These are phyloP conservation scores for Tortrix viridana DNA, from an alignment of 2,888 invertebrate species.

Conservation along the genomic window DNA sequence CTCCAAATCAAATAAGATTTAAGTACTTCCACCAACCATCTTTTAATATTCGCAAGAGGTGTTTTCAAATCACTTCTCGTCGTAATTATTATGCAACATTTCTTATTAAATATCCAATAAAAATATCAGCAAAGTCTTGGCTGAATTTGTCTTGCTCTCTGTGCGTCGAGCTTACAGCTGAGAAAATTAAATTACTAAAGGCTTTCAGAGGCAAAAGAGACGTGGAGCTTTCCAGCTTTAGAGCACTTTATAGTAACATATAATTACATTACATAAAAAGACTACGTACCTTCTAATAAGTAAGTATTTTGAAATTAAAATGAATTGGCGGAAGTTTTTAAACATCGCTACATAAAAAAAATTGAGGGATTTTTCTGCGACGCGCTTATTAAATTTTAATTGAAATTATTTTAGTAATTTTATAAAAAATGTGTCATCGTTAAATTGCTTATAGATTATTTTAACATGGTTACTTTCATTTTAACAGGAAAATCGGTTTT, in stretches of 20 bases:
- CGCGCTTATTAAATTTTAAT: background rate
- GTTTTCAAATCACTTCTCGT: background rate
- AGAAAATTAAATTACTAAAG: slow-evolving; percentile 59
- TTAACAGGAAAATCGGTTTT: no score
- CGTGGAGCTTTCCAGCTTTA: slow-evolving; percentile 10
- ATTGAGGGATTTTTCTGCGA: background rate
- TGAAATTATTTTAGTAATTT: slow-evolving; percentile 1
- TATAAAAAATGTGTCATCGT: no score
- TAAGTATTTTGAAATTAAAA: background rate
- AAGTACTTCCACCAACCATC: no score
- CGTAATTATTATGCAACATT: background rate
- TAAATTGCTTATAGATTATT: no score
- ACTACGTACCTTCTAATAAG: background rate
- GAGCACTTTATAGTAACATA: slow-evolving; percentile 14
- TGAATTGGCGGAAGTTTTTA: background rate
- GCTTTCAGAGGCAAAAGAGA: slow-evolving; percentile 55
- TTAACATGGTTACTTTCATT: no score
- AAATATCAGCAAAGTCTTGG: slow-evolving; percentile 17
- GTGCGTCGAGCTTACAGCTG: slow-evolving; percentile 44
- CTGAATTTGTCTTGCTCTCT: slow-evolving; percentile 35
- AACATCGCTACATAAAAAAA: background rate
- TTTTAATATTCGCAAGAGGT: background rate
- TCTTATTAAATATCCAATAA: slow-evolving; percentile 3
- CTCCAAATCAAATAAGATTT: no score
- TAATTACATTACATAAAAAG: no score